Evolutionary conservation across 2,113 vertebrate genomes (phyloP).

Genomic region (Origma solitaria): DNA sequence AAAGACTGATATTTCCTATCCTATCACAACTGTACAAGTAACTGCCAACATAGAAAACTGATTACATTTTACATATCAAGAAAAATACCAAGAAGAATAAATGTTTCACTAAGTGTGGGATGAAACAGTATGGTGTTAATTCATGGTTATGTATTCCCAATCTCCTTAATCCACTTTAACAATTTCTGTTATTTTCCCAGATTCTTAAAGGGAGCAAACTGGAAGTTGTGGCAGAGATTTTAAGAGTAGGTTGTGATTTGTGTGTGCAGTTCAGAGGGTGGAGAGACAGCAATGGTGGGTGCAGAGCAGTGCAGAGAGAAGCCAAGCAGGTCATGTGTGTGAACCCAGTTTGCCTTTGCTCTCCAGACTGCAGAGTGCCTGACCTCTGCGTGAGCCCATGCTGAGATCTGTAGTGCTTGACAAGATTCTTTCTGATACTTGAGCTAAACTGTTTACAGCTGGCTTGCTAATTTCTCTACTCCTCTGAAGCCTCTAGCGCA

Average conservation of each 20-base stretch:
- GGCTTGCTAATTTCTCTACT: background rate
- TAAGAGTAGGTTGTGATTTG: background rate
- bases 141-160: background rate
- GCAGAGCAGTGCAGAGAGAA: background rate
- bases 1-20: background rate
- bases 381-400: background rate
- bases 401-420: background rate
- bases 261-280: background rate
- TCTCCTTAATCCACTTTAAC: background rate
- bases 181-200: background rate
- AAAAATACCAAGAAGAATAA: background rate
- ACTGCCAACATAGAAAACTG: background rate
- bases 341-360: background rate
- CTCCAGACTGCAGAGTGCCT: background rate
- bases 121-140: background rate
- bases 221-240: background rate
- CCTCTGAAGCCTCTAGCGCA: background rate
- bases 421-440: background rate
- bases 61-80: background rate
- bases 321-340: background rate
- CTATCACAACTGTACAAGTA: background rate
- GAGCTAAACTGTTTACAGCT: constrained; percentile 1
- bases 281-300: background rate
- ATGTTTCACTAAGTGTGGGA: background rate
- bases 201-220: background rate